These are phyloP conservation scores for Gerris buenoi DNA, from an alignment of 1,140 invertebrate genomes.

Conservation along the genomic window DNA sequence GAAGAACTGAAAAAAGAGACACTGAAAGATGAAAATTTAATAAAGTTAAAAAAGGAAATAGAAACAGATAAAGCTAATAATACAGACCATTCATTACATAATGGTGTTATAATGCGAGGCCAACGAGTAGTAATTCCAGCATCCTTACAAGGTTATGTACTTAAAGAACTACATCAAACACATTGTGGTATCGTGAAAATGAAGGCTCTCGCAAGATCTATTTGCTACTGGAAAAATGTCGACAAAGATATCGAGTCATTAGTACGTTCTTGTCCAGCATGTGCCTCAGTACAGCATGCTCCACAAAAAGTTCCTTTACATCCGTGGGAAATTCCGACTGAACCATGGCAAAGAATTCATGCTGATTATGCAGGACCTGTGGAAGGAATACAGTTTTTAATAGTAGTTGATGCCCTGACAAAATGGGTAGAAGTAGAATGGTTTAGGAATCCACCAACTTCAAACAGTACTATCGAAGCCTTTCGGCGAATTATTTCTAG, in stretches of 20 bases:
- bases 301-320: slow-evolving; percentile 19
- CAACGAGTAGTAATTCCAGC: slow-evolving; percentile 13
- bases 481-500: slow-evolving; percentile 5
- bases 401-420: slow-evolving; percentile 30
- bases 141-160: slow-evolving; percentile 1
- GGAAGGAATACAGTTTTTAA: slow-evolving; percentile 26
- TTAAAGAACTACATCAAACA: slow-evolving; percentile 17
- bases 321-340: slow-evolving; percentile 22
- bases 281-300: slow-evolving; percentile 17
- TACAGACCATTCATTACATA: background rate
- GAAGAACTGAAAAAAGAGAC: too few relatives aligned
- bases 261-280: slow-evolving; percentile 19
- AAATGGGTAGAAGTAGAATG: slow-evolving; percentile 17
- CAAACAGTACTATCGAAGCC: slow-evolving; percentile 5
- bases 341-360: slow-evolving; percentile 25
- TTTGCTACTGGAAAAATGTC: slow-evolving; percentile 21
- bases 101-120: slow-evolving; percentile 9
- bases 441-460: slow-evolving; percentile 6
- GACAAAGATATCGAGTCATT: slow-evolving; percentile 23
- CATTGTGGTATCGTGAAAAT: slow-evolving; percentile 24
- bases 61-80: background rate
- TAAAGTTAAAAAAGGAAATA: slow-evolving; percentile 1
- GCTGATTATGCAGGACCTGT: slow-evolving; percentile 26
- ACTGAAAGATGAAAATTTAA: slow-evolving; percentile 8
- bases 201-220: slow-evolving; percentile 22